Conservation (phyloP, 2,888 invertebrate species). For the Scaptomyza flava region DNA sequence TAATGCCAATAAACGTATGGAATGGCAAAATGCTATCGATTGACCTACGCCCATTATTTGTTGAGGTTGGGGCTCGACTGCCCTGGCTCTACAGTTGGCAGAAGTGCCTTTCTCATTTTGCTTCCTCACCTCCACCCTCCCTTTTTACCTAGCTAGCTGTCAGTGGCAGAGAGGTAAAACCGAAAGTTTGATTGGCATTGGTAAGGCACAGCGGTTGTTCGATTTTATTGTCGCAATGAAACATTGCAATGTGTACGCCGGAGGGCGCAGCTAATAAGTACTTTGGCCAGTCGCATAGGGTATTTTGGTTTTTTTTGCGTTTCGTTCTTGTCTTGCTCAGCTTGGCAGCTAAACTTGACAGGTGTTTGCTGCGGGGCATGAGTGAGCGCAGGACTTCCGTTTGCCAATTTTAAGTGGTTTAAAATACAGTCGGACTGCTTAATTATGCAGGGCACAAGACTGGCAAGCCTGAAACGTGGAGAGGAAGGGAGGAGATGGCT, state of each 20-base stretch:
- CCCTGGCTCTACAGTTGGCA: conserved; percentile 18
- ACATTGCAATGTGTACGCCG: conserved; percentile 35
- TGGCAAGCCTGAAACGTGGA: not conserved
- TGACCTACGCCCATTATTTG: conserved; percentile 42
- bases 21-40: conserved; percentile 63
- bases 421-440: conserved; percentile 61
- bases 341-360: conserved; percentile 66
- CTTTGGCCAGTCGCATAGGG: conserved; percentile 8
- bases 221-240: conserved; percentile 49
- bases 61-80: conserved; percentile 3
- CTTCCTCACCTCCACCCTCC: too few species aligned
- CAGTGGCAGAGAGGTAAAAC: conserved; percentile 43
- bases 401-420: conserved; percentile 70
- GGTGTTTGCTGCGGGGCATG: conserved; percentile 66
- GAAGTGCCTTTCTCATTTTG: conserved; percentile 1
- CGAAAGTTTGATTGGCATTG: conserved; percentile 66
- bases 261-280: conserved; percentile 42
- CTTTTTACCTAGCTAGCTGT: conserved; percentile 22
- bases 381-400: conserved; percentile 58
- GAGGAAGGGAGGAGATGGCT: not conserved
- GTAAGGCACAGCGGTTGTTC: conserved; percentile 52
- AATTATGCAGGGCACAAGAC: conserved; percentile 58
- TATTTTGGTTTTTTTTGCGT: not conserved
- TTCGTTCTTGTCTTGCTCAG: not conserved
- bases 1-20: conserved; percentile 66